Conservation (phyloP, 2,797 vertebrate genomes). For the Falco cherrug region DNA sequence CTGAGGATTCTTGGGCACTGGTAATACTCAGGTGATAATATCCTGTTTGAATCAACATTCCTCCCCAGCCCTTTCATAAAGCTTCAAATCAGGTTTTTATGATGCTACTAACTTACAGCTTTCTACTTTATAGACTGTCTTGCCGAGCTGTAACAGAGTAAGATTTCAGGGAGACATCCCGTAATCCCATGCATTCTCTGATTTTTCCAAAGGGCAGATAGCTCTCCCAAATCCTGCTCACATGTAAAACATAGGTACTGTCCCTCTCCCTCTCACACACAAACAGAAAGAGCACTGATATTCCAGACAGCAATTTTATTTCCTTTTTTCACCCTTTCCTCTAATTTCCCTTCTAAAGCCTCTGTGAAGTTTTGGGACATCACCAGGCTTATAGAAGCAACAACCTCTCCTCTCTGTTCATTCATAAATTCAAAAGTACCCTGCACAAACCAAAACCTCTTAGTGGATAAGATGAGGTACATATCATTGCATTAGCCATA, state of each 20-base stretch:
- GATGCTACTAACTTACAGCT: background rate
- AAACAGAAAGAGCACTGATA: background rate
- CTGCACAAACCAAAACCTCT: slow-evolving; percentile 33
- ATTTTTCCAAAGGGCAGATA: background rate
- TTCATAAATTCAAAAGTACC: slow-evolving; percentile 42
- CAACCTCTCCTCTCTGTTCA: background rate
- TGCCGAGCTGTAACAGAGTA: background rate
- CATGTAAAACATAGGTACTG: accelerated
- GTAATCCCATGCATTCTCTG: background rate
- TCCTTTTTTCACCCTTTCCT: background rate
- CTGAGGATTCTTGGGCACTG: background rate
- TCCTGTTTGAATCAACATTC: background rate
- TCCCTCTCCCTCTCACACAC: background rate
- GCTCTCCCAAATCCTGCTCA: background rate
- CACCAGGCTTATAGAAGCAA: background rate
- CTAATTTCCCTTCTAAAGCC: background rate
- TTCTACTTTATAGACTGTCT: background rate
- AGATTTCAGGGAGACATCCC: background rate
- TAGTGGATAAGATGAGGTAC: slow-evolving; percentile 9
- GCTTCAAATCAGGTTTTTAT: background rate
- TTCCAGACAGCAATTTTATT: background rate
- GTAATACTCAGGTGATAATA: background rate
- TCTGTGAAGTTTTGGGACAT: background rate
- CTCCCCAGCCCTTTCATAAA: background rate
- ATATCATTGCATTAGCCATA: slow-evolving; percentile 70